A percentile compares a stretch with the other conserved stretches of the same genome.
phyloP scores from a whole-genome alignment of 2,113 vertebrate genomes.

The Acrocephalus kingi region DNA sequence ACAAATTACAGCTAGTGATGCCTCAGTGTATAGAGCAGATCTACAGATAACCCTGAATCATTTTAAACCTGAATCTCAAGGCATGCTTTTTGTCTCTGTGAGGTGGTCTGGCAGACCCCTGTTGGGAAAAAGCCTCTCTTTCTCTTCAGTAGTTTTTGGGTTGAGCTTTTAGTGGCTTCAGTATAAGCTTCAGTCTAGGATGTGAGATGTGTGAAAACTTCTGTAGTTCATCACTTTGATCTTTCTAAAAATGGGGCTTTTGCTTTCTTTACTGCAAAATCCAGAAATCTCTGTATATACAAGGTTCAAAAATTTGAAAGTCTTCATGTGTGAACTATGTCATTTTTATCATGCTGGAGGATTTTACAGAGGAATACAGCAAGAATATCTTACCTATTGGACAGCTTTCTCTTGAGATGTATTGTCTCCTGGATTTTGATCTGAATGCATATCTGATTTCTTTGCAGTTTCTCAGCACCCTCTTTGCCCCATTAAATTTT shows the following conservation, averaged over 20 bases:
- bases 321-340: neutral
- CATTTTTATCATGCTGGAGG: neutral
- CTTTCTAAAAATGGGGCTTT: neutral
- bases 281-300: neutral
- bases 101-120: neutral
- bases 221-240: neutral
- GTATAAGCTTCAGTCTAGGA: neutral
- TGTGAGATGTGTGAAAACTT: neutral
- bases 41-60: neutral
- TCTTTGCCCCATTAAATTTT: slow-evolving; percentile 98
- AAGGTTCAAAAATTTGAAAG: neutral
- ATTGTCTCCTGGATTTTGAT: neutral
- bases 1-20: neutral
- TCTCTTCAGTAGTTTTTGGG: neutral
- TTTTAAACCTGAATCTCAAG: neutral
- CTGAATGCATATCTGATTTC: slow-evolving; percentile 35
- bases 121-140: neutral
- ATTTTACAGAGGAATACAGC: neutral
- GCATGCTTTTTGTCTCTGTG: neutral
- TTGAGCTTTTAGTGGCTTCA: neutral
- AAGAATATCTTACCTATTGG: neutral
- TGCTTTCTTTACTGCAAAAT: neutral
- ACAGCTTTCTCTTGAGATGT: neutral
- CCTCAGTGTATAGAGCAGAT: neutral
- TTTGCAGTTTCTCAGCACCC: slow-evolving; percentile 95